Base-by-base conservation (phyloP, 1,140 invertebrate species). In the Neoseiulus cucumeris region DNA sequence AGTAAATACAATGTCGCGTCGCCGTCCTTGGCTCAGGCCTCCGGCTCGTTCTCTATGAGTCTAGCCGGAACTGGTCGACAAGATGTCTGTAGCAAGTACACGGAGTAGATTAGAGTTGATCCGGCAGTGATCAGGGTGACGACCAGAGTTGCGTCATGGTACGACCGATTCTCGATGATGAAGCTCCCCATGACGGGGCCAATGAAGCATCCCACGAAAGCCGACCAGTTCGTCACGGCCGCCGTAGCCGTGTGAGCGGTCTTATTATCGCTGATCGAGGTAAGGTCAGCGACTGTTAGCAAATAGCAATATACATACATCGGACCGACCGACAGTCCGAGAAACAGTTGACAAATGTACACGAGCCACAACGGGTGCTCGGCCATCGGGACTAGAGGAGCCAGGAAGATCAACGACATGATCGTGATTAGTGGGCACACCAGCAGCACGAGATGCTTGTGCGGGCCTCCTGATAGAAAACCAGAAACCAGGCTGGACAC, bases 191-290 rank as follows among this genome's bases (percentile, higher is more conserved):
- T 25, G 33, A 59, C 51, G 14, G 51, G 51, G 6, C 51, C 51
- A 20, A 59, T 59, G 51, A 59, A 59, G 22, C 51, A 59, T 18
- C 51, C 51, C 17, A 59, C 14, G 33, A 59, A 59, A 29, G 51
- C 25, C 25, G 51, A 59, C 51, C 51, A 59, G 51, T 59, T 59
- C 25, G 51, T 59, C 2, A 59, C 51, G 17, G 51, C 51, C 22
- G 51, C 51, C 14, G 51, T 59, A 1, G 51, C 51, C 51, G 51
- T 59, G 22, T 59, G 51, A 14, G 51, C 51, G 14, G 22, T 59
- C 22, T 25, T 59, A 59, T 14, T 59, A 59, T 59, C 51, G 33
- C 25, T 59, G 33, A 59, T 59, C 33, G 25, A 33, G 51, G 25
- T 29, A 25, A 59, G 51, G 33, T 59, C 51, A 33, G 25, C 51